phyloP scores from a whole-genome alignment of 2,888 invertebrate species.

The Latheticus oryzae region DNA sequence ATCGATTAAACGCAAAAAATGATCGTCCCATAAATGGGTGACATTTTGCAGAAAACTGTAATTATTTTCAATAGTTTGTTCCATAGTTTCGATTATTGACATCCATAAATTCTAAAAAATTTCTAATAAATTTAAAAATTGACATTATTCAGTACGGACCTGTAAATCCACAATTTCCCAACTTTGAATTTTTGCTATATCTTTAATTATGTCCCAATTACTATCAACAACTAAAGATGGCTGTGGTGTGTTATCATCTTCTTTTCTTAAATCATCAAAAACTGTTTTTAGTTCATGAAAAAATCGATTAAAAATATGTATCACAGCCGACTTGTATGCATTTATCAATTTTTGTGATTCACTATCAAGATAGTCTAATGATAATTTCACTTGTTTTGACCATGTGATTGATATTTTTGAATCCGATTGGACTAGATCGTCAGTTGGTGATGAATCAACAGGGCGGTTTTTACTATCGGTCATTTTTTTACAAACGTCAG shows the following conservation, averaged over 20 bases:
- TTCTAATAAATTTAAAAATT: background rate
- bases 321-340: constrained; percentile 51
- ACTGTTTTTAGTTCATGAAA: constrained; percentile 51
- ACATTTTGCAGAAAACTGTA: constrained; percentile 50
- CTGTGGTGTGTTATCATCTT: constrained; percentile 28
- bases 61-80: constrained; percentile 46
- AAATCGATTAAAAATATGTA: constrained; percentile 54
- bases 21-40: constrained; percentile 53
- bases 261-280: constrained; percentile 39
- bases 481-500: no score
- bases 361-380: constrained; percentile 48
- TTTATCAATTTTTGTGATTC: constrained; percentile 51
- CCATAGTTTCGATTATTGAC: constrained; percentile 46
- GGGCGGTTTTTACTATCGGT: no score
- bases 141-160: background rate
- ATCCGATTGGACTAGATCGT: constrained; percentile 16
- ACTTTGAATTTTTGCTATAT: background rate
- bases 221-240: constrained; percentile 15
- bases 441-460: background rate
- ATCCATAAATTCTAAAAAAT: constrained; percentile 49
- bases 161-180: constrained; percentile 4
- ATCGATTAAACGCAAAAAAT: constrained; percentile 52
- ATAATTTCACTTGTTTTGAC: constrained; percentile 46
- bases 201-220: background rate
- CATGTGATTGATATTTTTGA: constrained; percentile 40